Base-by-base conservation (phyloP, 2,888 invertebrate genomes). In the Patella caerulea region DNA sequence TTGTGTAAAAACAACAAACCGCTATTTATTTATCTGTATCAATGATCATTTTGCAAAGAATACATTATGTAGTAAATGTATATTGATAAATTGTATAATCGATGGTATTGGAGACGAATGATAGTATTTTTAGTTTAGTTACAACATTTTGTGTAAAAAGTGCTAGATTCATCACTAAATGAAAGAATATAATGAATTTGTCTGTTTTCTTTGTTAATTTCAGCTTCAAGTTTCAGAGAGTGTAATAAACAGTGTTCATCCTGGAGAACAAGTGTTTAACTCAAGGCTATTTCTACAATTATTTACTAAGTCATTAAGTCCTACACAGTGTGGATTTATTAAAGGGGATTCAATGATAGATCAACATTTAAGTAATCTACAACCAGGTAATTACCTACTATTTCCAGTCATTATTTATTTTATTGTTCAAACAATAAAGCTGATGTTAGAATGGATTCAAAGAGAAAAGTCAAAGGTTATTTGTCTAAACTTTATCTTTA, bases 261-360 rank as follows among this genome's bases (percentile, higher is more conserved):
- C 86, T 24, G 86, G 86, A 4, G 78, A 82, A 14, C 52, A 53
- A 5, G 82, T 86, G 7, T 84, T 86, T 70, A 54, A 78, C n/a
- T 69, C 79, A 7, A 55, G 77, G 9, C 54, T 72, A 53, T 82
- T 79, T 71, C 76, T 82, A 70, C 76, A 81, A 34, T 71, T 85
- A 73, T 86, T 83, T 74, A 82, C 74, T 24, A 77, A 78, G 3
- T 72, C 75, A 2, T 69, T 86, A 14, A 77, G 78, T 59, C 83
- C 83, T 2, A 76, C 79, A 14, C 78, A 81, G 12, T 86, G 86
- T 83, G 86, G 85, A 15, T 86, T 85, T 74, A 80, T 75, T 19
- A 79, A 82, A 12, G 78, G 79, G 4, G 75, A 77, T 52, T 77
- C 77, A 29, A 79, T 77, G 54, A 80, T 83, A 59, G 83, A 83